Percentiles rank a stretch among this genome's conserved stretches.
These are phyloP conservation scores for Cephus spinipes DNA, from an alignment of 2,888 invertebrate species.

Conservation along the genomic window DNA sequence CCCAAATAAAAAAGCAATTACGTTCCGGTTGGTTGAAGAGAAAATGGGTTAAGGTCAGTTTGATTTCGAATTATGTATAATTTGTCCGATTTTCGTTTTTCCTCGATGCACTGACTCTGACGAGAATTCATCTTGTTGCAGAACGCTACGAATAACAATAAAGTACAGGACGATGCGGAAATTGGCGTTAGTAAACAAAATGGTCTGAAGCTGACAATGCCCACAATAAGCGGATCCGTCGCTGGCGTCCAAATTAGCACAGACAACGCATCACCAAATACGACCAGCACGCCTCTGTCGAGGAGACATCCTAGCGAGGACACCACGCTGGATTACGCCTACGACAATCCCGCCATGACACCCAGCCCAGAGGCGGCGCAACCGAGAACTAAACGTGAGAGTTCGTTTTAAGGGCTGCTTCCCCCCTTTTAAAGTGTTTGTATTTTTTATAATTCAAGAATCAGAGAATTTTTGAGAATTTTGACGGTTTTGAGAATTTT, in stretches of 20 bases:
- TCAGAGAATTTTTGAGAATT: neutral
- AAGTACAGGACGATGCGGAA: constrained; percentile 50
- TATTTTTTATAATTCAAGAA: neutral
- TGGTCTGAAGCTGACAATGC: constrained; percentile 54
- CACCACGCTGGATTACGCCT: constrained; percentile 80
- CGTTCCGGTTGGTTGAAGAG: constrained; percentile 34
- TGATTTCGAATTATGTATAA: constrained; percentile 4
- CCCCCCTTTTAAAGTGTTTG: neutral
- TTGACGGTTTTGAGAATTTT: neutral
- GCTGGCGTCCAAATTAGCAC: constrained; percentile 39
- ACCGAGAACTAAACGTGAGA: constrained; percentile 54
- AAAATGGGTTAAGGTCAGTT: constrained; percentile 49
- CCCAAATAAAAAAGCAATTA: neutral
- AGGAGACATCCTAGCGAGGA: constrained; percentile 83
- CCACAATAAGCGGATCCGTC: constrained; percentile 55
- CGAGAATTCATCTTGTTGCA: constrained; percentile 13
- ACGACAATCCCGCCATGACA: constrained; percentile 83
- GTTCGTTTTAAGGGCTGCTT: constrained; percentile 48
- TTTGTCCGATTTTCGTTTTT: constrained; percentile 9
- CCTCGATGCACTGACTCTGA: neutral
- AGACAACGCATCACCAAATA: constrained; percentile 73
- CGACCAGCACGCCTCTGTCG: constrained; percentile 78
- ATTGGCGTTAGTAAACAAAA: constrained; percentile 42
- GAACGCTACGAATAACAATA: constrained; percentile 44
- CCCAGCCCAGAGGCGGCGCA: constrained; percentile 68